Percentiles rank a stretch among this genome's conserved stretches.
Conservation (phyloP, 2,113 vertebrate species). For the Callionymus lyra region DNA sequence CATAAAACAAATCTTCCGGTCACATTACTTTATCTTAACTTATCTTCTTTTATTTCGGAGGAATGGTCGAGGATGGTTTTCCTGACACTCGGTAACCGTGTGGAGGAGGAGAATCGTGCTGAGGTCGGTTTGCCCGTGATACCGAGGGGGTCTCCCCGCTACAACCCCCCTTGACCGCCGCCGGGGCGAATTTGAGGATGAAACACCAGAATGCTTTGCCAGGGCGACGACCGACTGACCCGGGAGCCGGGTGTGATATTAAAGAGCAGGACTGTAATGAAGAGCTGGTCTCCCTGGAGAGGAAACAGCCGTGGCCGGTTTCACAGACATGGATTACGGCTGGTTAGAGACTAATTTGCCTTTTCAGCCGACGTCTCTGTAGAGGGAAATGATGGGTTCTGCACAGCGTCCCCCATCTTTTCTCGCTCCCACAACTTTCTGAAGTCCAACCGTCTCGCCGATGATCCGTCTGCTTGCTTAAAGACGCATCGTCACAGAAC, state of each 20-base stretch:
- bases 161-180: too few species aligned
- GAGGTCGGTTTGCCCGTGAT: too few species aligned
- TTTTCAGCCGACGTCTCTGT: conserved; percentile 28
- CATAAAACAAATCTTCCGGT: too few species aligned
- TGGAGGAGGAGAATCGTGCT: too few species aligned
- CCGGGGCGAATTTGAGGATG: too few species aligned
- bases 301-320: conserved; percentile 36
- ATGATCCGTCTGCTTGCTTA: conserved; percentile 1
- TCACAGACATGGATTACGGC: conserved; percentile 39
- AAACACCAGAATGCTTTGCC: conserved; percentile 11
- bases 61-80: too few species aligned
- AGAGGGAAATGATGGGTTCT: conserved; percentile 19
- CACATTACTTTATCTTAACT: too few species aligned
- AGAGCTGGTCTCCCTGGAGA: conserved; percentile 31
- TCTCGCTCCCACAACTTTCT: too few species aligned
- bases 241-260: conserved; percentile 11
- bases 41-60: too few species aligned
- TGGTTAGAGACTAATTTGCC: conserved; percentile 36
- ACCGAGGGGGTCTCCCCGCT: too few species aligned
- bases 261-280: conserved; percentile 22
- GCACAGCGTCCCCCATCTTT: conserved; percentile 1
- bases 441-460: conserved; percentile 10
- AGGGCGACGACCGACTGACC: conserved; percentile 10
- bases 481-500: too few species aligned
- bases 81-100: too few species aligned